Evolutionary conservation across 2,113 vertebrate genomes (phyloP).

Genomic region (Pogona vitticeps): DNA sequence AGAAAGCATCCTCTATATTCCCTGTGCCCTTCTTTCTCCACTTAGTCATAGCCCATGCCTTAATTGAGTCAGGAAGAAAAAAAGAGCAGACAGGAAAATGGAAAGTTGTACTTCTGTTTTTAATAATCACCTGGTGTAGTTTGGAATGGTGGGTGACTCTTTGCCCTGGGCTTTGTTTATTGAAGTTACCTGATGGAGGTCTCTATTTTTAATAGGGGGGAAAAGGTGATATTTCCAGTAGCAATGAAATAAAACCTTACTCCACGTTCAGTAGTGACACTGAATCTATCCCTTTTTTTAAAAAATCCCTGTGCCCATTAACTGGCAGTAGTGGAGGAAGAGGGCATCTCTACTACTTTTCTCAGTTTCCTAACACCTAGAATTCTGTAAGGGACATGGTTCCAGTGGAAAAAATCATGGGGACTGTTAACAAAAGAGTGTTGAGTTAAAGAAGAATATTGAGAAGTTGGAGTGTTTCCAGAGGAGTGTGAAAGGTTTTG

Average conservation of each 20-base stretch:
- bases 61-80: no score
- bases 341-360: neutral
- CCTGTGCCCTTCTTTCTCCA: neutral
- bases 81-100: neutral
- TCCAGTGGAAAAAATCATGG: neutral
- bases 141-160: neutral
- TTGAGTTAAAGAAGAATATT: no score
- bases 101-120: neutral
- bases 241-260: neutral
- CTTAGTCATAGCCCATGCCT: neutral
- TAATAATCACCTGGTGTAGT: neutral
- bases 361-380: neutral
- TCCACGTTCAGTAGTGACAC: neutral
- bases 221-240: neutral
- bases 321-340: neutral
- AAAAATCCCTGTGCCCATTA: neutral
- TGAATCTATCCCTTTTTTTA: neutral
- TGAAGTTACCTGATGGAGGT: neutral
- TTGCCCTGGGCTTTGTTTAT: neutral
- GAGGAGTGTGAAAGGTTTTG: no score
- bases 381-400: neutral
- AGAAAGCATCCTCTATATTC: neutral
- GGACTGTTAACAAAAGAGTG: no score
- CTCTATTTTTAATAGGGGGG: neutral
- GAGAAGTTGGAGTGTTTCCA: no score